A percentile compares a stretch with the other conserved stretches of the same genome.
These are phyloP conservation scores for Apolygus lucorum DNA, from an alignment of 1,140 invertebrate genomes.

Conservation along the genomic window DNA sequence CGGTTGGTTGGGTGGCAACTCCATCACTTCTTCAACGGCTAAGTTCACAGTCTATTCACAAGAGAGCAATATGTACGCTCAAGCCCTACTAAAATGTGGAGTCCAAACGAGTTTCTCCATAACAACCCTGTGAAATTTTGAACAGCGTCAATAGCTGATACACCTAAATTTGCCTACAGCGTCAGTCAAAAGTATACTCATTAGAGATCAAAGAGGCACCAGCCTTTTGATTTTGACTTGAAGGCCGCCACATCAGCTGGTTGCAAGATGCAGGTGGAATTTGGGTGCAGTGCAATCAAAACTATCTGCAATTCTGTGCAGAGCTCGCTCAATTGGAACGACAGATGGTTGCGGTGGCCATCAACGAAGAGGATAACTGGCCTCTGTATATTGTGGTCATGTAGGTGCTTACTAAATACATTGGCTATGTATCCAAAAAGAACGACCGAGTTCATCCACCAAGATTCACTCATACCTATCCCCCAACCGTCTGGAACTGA, in stretches of 20 bases:
- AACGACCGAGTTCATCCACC: slow-evolving; percentile 36
- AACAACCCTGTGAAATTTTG: too few species aligned
- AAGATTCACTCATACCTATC: slow-evolving; percentile 33
- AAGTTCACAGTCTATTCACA: too few species aligned
- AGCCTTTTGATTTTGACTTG: too few species aligned
- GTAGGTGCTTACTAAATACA: slow-evolving; percentile 31
- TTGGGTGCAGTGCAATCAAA: slow-evolving; percentile 39
- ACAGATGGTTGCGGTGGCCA: slow-evolving; percentile 38
- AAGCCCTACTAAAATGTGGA: too few species aligned
- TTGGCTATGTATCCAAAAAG: slow-evolving; percentile 38
- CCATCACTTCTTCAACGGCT: too few species aligned
- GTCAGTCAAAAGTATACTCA: too few species aligned
- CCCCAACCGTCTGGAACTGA: slow-evolving; percentile 31
- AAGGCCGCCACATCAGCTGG: slow-evolving; percentile 31
- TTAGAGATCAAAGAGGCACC: too few species aligned
- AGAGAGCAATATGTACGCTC: too few species aligned
- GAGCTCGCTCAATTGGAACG: slow-evolving; percentile 37
- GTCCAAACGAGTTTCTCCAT: too few species aligned
- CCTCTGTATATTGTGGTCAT: neutral
- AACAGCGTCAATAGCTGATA: too few species aligned
- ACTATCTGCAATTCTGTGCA: slow-evolving; percentile 40
- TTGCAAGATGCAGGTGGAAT: slow-evolving; percentile 41
- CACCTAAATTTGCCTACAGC: too few species aligned
- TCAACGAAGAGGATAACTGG: slow-evolving; percentile 29
- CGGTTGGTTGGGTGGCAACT: too few species aligned